Evolutionary conservation across 2,888 invertebrate genomes (phyloP).

Genomic region (Xestia xanthographa): DNA sequence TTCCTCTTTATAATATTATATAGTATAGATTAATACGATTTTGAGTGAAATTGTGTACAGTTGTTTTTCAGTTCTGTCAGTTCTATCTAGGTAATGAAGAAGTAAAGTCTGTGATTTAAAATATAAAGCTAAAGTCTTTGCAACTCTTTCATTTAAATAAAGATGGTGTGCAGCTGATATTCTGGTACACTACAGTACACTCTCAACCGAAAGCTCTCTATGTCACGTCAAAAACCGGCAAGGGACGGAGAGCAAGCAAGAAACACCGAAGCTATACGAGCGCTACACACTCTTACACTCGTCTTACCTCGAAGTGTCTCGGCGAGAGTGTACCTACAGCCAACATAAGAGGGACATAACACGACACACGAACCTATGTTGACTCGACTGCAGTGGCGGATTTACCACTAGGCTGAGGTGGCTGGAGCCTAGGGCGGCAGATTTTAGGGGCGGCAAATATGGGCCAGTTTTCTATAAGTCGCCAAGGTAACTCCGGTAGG

Average conservation of each 20-base stretch:
- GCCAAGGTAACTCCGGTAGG: too few relatives aligned
- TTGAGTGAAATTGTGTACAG: neutral
- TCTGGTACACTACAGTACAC: neutral
- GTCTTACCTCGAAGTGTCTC: neutral
- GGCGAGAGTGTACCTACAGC: neutral
- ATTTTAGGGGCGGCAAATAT: too few relatives aligned
- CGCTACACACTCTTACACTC: neutral
- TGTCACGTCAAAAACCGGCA: neutral
- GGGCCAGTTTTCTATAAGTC: too few relatives aligned
- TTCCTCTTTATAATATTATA: too few relatives aligned
- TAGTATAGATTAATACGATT: too few relatives aligned
- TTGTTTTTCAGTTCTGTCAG: neutral
- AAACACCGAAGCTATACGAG: neutral
- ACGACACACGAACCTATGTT: neutral
- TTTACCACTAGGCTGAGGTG: too few relatives aligned
- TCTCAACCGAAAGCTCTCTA: neutral
- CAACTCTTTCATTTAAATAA: neutral
- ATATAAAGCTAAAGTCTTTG: neutral
- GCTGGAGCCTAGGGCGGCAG: too few relatives aligned
- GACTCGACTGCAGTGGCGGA: too few relatives aligned
- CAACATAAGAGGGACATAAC: neutral
- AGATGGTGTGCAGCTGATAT: neutral
- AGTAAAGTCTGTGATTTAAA: neutral
- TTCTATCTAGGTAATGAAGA: neutral
- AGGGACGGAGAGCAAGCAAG: neutral